A percentile compares a stretch with the other conserved stretches of the same genome.
Conservation (phyloP, 2,797 vertebrate genomes). For the Malurus leucopterus region DNA sequence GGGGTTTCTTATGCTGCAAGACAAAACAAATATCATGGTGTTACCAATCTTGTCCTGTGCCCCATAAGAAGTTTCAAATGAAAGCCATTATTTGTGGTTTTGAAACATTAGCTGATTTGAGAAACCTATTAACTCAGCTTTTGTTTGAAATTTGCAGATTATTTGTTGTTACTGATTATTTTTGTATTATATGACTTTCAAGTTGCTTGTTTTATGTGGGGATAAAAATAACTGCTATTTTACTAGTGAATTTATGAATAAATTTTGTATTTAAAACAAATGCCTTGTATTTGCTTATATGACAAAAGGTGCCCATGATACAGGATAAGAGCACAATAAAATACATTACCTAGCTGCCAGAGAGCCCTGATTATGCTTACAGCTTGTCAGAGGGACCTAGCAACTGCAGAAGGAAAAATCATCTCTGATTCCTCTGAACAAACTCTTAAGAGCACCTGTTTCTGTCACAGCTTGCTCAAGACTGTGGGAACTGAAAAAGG, state of each 20-base stretch:
- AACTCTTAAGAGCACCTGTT: neutral
- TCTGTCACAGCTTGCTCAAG: neutral
- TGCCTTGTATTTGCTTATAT: neutral
- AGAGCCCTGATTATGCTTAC: neutral
- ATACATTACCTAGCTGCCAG: neutral
- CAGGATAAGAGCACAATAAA: neutral
- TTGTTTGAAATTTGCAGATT: neutral
- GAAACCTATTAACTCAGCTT: neutral
- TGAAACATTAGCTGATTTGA: neutral
- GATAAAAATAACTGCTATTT: neutral
- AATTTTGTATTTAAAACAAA: conserved; percentile 53
- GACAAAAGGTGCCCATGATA: neutral
- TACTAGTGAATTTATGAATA: neutral
- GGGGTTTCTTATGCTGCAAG: neutral
- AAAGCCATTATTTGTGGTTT: neutral
- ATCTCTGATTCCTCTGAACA: neutral
- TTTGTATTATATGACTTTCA: neutral
- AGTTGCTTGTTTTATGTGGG: conserved; percentile 4
- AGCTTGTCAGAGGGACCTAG: neutral
- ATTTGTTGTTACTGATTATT: neutral
- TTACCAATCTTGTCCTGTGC: neutral
- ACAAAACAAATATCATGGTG: neutral
- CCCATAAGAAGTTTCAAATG: neutral
- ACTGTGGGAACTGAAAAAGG: neutral
- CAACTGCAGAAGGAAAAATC: neutral